Evolutionary conservation across 2,888 invertebrate genomes (phyloP).

Genomic region (Geotrupes spiniger): DNA sequence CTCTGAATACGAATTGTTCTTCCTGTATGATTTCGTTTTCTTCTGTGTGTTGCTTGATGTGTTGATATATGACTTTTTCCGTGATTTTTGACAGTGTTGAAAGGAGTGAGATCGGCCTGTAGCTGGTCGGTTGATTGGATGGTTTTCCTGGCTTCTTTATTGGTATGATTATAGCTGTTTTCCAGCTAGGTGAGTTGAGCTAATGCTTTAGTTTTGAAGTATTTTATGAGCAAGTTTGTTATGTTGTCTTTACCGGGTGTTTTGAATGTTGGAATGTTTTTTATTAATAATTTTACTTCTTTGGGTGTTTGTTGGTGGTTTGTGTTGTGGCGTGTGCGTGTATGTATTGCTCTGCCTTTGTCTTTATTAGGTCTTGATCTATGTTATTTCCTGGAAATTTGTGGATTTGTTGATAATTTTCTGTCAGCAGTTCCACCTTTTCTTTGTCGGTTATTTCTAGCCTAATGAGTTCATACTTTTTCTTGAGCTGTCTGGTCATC

Average conservation of each 20-base stretch:
- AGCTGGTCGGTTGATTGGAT: no score
- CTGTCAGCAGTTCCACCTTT: not conserved
- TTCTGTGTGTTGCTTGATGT: no score
- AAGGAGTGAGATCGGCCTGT: no score
- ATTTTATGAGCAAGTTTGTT: slow-evolving; percentile 16
- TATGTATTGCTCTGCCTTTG: not conserved
- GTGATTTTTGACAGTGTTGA: no score
- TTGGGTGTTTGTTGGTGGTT: no score
- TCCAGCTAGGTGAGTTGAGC: slow-evolving; percentile 30
- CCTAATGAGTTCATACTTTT: not conserved
- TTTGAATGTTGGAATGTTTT: no score
- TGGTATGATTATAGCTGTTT: slow-evolving; percentile 27
- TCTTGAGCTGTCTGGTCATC: slow-evolving; percentile 1
- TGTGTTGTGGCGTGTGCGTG: no score
- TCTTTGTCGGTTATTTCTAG: not conserved
- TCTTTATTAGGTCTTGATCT: not conserved
- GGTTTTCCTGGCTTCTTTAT: no score
- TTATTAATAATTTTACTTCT: no score
- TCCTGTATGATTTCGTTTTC: no score
- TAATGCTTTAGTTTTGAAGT: slow-evolving; percentile 30
- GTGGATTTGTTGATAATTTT: not conserved
- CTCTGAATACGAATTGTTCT: no score
- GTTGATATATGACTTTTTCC: slow-evolving; percentile 29
- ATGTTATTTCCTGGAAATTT: not conserved
- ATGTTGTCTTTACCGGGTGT: no score